phyloP scores from a whole-genome alignment of 2,797 vertebrate genomes.

The Acanthurus lineatus region DNA sequence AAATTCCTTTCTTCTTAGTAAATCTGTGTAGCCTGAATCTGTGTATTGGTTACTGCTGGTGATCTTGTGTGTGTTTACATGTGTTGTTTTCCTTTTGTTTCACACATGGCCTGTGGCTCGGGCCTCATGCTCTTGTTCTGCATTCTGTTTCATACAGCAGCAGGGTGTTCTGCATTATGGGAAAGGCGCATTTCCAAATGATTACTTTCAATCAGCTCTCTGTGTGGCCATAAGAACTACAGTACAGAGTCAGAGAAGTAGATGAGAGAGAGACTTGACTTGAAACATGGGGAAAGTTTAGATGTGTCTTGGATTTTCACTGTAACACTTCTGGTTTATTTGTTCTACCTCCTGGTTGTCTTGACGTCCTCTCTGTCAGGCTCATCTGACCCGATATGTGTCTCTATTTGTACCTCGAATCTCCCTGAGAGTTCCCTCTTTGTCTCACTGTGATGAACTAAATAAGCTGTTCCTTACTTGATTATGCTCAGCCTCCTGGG shows the following conservation, averaged over 20 bases:
- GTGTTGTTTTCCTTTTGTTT: neutral
- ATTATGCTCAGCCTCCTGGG: slow-evolving; percentile 32
- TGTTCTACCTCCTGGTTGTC: neutral
- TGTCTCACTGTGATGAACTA: slow-evolving; percentile 37
- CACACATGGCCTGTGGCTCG: neutral
- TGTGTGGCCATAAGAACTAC: neutral
- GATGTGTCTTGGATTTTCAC: neutral
- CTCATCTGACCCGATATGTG: neutral
- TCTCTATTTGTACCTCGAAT: neutral
- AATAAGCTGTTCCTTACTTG: slow-evolving; percentile 42
- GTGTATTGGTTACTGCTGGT: neutral
- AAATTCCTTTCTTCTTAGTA: neutral
- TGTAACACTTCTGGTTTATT: neutral
- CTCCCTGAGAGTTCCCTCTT: neutral
- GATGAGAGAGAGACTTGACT: neutral
- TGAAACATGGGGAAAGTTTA: neutral
- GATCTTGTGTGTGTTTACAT: slow-evolving; percentile 11
- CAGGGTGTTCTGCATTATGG: slow-evolving; percentile 30
- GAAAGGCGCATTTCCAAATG: slow-evolving; percentile 45
- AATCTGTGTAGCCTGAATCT: neutral
- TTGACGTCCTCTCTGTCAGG: neutral
- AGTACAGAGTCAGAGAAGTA: slow-evolving; percentile 11
- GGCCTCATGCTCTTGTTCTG: neutral
- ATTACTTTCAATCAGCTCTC: slow-evolving; percentile 34
- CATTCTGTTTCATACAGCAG: neutral